Percentiles rank a stretch among this genome's conserved stretches.
These are phyloP conservation scores for Chirona hameri DNA, from an alignment of 2,888 invertebrate genomes.

Conservation along the genomic window DNA sequence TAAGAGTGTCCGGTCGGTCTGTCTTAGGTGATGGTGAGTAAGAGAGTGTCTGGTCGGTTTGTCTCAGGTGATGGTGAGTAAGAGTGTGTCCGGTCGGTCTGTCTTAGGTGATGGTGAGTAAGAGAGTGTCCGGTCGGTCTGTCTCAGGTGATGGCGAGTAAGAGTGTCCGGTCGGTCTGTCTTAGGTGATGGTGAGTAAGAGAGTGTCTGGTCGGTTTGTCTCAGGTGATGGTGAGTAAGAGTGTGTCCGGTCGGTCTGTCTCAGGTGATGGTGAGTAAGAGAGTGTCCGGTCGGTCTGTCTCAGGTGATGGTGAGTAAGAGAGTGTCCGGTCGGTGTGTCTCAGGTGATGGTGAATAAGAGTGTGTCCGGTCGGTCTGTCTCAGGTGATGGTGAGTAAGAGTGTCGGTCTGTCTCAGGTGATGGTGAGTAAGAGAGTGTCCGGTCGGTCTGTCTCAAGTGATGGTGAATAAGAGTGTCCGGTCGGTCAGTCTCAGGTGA, in stretches of 20 bases:
- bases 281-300: not conserved
- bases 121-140: not conserved
- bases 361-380: not conserved
- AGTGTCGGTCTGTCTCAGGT: constrained; percentile 40
- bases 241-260: not conserved
- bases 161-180: constrained; percentile 61
- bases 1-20: constrained; percentile 63
- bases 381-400: constrained; percentile 56
- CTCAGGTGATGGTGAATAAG: constrained; percentile 53
- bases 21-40: constrained; percentile 56
- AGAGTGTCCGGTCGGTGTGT: not conserved
- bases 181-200: constrained; percentile 57
- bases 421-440: constrained; percentile 57
- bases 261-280: constrained; percentile 57
- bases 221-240: constrained; percentile 57
- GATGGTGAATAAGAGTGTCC: constrained; percentile 52
- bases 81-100: not conserved
- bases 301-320: constrained; percentile 57
- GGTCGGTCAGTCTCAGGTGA: constrained; percentile 41
- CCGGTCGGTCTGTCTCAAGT: constrained; percentile 40
- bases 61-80: constrained; percentile 56
- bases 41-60: not conserved
- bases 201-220: not conserved
- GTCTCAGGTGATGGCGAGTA: constrained; percentile 57
- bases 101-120: constrained; percentile 56